Evolutionary conservation across 1,140 invertebrate species (phyloP).

Genomic region (Fopius arisanus): DNA sequence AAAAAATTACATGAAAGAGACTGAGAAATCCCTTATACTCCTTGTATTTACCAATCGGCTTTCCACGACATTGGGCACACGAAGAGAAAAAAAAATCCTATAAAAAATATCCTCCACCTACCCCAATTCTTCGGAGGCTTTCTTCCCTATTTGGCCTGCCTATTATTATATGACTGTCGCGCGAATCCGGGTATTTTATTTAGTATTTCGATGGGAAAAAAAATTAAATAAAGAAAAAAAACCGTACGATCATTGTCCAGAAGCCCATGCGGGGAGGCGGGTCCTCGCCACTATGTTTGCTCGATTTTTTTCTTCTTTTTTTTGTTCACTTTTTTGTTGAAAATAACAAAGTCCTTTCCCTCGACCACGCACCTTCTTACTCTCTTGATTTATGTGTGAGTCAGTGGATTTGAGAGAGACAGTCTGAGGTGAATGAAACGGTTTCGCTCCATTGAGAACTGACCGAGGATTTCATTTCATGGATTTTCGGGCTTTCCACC

Average conservation of each 20-base stretch:
- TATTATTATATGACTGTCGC: constrained; percentile 4
- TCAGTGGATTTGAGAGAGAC: not conserved
- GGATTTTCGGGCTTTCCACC: not conserved
- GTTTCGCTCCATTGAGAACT: not conserved
- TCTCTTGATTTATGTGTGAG: constrained; percentile 35
- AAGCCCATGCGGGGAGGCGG: constrained; percentile 37
- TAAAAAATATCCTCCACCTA: constrained; percentile 11
- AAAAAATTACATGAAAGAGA: not conserved
- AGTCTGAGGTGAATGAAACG: not conserved
- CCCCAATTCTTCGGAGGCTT: not conserved
- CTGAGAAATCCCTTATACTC: constrained; percentile 21
- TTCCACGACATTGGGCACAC: constrained; percentile 27
- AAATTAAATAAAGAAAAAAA: constrained; percentile 13
- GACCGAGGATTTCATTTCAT: constrained; percentile 22
- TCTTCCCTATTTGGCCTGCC: not conserved
- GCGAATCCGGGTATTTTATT: not conserved
- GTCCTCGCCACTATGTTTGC: constrained; percentile 31
- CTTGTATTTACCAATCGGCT: constrained; percentile 22
- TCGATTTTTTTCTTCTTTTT: constrained; percentile 24
- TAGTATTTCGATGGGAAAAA: not conserved
- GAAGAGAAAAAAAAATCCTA: not conserved
- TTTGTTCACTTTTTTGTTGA: not conserved
- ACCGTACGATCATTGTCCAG: constrained; percentile 8
- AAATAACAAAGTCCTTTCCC: constrained; percentile 18
- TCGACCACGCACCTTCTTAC: not conserved